Evolutionary conservation across 2,113 vertebrate genomes (phyloP), one percentile per base, ranked within the genome.

Genomic region (Cyprinodon variegatus): DNA sequence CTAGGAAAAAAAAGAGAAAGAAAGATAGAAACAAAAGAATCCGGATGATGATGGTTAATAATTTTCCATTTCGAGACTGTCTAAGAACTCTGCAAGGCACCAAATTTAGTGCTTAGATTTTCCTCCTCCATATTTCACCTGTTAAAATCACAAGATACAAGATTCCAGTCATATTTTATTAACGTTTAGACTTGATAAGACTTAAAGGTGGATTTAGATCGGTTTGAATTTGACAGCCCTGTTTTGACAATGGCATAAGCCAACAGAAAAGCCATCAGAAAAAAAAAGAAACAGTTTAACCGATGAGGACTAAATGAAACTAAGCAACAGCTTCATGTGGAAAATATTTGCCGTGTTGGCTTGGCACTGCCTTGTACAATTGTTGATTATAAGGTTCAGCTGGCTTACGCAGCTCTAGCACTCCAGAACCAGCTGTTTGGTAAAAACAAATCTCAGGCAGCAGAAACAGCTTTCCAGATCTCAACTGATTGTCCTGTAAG

Each of bases 381-480:
- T 72, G 70, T 73, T 83, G 74, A 91, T 89, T 88, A 85, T 86
- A 82, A 88, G 80, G 81, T 83, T 88, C 74, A 83, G 85, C 65
- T 83, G 73, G 80, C 78, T 81, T 85, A 77, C 79, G 90, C 82
- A 74, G 76, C 81, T 88, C 77, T 77, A 87, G 80, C 29, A 29
- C 29, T 29, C 74, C 89, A 90, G 80, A 91, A 92, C 89, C 92
- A 92, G 92, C 90, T 93, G 90, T 88, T 87, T 79, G 0, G 68
- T 83, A 83, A 87, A 91, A 90, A 83, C 82, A 89, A 80, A 84
- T 83, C 68, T 72, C 75, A 76, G 20, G 38, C 66, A 65, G 74
- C 85, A 64, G 74, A 81, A 86, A 85, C 87, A 75, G 88, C 78
- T 75, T 77, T 46, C 83, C 70, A 68, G 81, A 85, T 79, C 87